Percentiles rank a stretch among this genome's conserved stretches.
Evolutionary conservation across 2,888 invertebrate species (phyloP).

Genomic region (Yponomeuta sedellus): DNA sequence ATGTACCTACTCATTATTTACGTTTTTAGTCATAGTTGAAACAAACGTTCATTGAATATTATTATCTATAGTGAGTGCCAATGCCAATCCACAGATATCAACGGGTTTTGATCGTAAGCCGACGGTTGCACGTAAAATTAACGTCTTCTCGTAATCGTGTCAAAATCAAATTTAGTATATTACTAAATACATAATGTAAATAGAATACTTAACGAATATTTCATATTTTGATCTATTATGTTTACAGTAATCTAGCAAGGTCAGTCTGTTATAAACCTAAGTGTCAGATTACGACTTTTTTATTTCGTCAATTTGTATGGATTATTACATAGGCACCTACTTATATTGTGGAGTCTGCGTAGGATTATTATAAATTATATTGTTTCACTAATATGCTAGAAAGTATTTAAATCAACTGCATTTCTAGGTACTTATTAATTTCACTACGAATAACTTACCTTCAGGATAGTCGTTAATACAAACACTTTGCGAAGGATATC

Average conservation of each 20-base stretch:
- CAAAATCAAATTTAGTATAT: constrained; percentile 67
- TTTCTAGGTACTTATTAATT: constrained; percentile 1
- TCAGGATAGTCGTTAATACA: not conserved
- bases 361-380: constrained; percentile 35
- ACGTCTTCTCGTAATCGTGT: constrained; percentile 53
- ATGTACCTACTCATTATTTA: no score
- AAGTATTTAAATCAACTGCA: constrained; percentile 27
- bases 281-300: constrained; percentile 48
- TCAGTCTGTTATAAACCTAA: constrained; percentile 48
- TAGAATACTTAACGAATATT: constrained; percentile 49
- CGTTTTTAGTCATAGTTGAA: no score
- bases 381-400: constrained; percentile 51
- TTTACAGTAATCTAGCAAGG: constrained; percentile 51
- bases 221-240: constrained; percentile 52
- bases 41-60: no score
- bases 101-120: constrained; percentile 18
- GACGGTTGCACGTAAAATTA: constrained; percentile 27
- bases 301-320: constrained; percentile 48
- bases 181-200: constrained; percentile 64
- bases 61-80: constrained; percentile 13
- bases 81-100: constrained; percentile 17
- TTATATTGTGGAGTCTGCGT: constrained; percentile 57
- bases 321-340: constrained; percentile 22
- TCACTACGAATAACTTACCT: not conserved
- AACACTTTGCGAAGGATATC: not conserved